Conservation (phyloP, 2,113 vertebrate genomes). For the Ciconia boyciana region DNA sequence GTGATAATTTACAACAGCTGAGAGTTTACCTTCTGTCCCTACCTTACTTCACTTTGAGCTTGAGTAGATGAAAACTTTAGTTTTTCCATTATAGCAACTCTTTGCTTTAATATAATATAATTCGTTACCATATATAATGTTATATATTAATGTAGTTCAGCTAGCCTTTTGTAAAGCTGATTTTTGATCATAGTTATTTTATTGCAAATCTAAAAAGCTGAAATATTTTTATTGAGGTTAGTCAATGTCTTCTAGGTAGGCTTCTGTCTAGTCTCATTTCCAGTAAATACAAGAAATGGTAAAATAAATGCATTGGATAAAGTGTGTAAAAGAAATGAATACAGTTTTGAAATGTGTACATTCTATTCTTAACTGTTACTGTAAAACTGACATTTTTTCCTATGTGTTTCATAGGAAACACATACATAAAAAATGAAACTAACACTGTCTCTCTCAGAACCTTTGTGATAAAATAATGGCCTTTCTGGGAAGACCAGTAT, state of each 20-base stretch:
- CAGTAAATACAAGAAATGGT: neutral
- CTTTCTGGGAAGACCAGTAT: neutral
- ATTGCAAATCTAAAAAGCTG: neutral
- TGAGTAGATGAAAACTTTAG: neutral
- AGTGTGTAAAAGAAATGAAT: neutral
- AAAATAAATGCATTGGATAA: neutral
- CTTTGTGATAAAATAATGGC: neutral
- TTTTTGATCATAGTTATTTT: neutral
- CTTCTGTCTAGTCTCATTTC: neutral
- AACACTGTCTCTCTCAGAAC: neutral
- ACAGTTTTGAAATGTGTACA: neutral
- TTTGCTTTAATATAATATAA: neutral
- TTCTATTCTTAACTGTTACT: neutral
- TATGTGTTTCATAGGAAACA: neutral
- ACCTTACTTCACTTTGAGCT: neutral
- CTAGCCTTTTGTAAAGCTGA: neutral
- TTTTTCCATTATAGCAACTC: neutral
- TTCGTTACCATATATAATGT: neutral
- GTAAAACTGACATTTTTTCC: neutral
- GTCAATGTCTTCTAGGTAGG: neutral
- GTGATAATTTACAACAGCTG: conserved; percentile 44
- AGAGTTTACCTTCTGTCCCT: conserved; percentile 45
- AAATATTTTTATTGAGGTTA: neutral
- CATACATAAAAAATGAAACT: neutral
- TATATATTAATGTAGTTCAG: neutral